Conservation (phyloP, 2,113 vertebrate species). For the Scomber colias region DNA sequence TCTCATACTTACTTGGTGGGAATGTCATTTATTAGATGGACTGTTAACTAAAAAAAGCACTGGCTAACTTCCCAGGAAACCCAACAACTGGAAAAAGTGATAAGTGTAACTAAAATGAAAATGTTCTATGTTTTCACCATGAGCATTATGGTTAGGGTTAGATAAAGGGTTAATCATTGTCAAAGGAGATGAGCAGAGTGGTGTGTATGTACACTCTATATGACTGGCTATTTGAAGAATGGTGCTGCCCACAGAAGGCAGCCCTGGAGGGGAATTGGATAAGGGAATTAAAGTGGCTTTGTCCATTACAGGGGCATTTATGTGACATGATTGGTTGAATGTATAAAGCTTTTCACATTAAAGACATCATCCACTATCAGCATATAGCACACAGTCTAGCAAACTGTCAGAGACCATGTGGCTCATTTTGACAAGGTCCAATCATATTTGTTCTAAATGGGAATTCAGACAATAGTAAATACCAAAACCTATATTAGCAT, state of each 20-base stretch:
- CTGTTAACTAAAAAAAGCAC: conserved; percentile 1
- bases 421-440: background rate
- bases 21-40: background rate
- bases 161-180: conserved; percentile 33
- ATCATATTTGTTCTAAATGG: background rate
- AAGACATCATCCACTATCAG: conserved; percentile 20
- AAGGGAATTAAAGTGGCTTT: conserved; percentile 58
- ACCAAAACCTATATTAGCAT: background rate
- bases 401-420: conserved; percentile 1
- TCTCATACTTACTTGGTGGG: background rate
- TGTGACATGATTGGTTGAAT: conserved; percentile 45
- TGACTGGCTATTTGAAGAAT: conserved; percentile 49
- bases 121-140: conserved; percentile 1
- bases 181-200: conserved; percentile 21
- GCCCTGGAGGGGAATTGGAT: conserved; percentile 40
- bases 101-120: background rate
- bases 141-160: background rate
- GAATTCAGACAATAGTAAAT: conserved; percentile 6
- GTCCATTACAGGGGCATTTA: conserved; percentile 57
- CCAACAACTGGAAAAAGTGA: conserved; percentile 4
- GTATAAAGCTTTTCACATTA: conserved; percentile 41
- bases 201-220: conserved; percentile 40
- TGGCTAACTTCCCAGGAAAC: background rate
- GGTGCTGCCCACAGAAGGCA: conserved; percentile 42
- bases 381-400: conserved; percentile 5